These are phyloP conservation scores for Apostichopus californicus DNA, from an alignment of 35 echinoderm and acorn worm species.

Conservation along the genomic window DNA sequence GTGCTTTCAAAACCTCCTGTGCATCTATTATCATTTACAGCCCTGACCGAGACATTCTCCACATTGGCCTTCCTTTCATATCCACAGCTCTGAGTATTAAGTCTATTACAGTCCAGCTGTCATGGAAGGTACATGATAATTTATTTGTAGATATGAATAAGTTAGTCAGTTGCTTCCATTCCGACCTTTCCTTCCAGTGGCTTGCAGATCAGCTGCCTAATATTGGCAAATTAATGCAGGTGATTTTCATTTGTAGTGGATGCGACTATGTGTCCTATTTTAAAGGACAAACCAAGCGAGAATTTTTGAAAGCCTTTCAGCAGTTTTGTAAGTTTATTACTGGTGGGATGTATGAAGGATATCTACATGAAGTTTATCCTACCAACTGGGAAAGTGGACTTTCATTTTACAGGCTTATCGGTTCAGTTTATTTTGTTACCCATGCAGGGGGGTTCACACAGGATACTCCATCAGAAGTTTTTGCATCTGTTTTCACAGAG, in stretches of 20 bases:
- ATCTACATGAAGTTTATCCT: neutral
- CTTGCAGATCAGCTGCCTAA: slow-evolving; percentile 17
- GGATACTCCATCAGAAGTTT: slow-evolving; percentile 28
- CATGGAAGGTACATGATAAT: slow-evolving; percentile 41
- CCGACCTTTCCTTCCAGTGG: neutral
- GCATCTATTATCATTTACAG: slow-evolving; percentile 46
- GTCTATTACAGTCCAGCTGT: slow-evolving; percentile 39
- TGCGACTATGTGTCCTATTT: slow-evolving; percentile 83
- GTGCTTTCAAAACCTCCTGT: slow-evolving; percentile 15
- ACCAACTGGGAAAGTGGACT: slow-evolving; percentile 18
- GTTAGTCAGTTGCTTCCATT: slow-evolving; percentile 5
- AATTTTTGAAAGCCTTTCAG: slow-evolving; percentile 34
- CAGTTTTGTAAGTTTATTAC: slow-evolving; percentile 45
- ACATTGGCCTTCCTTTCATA: slow-evolving; percentile 50
- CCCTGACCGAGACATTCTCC: slow-evolving; percentile 58
- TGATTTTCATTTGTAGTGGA: slow-evolving; percentile 66
- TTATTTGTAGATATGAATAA: slow-evolving; percentile 53
- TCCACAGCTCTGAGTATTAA: neutral
- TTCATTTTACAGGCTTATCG: slow-evolving; percentile 55
- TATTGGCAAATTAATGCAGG: slow-evolving; percentile 49
- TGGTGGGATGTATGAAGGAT: slow-evolving; percentile 13
- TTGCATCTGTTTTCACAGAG: slow-evolving; percentile 13
- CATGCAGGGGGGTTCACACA: slow-evolving; percentile 21
- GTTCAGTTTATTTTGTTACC: slow-evolving; percentile 44
- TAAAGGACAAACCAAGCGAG: slow-evolving; percentile 47